phyloP scores from a whole-genome alignment of 1,140 invertebrate species.

The Drosophila trapezifrons region DNA sequence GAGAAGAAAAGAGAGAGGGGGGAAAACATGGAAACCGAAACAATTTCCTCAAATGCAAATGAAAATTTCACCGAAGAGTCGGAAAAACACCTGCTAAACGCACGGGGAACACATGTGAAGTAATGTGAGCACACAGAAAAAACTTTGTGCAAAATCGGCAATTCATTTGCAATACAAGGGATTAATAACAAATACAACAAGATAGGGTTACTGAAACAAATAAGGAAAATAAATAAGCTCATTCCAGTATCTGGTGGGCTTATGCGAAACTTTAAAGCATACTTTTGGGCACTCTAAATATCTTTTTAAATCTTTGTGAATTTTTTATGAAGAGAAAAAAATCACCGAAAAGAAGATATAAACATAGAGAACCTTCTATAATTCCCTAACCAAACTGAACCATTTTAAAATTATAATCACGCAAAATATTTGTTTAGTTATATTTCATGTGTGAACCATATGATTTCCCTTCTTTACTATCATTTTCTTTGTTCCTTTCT shows the following conservation, averaged over 20 bases:
- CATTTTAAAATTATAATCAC: too few species aligned
- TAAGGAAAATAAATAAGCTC: neutral
- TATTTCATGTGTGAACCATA: too few species aligned
- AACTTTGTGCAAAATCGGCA: constrained; percentile 4
- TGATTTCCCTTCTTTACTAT: neutral
- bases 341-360: neutral
- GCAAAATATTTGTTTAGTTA: too few species aligned
- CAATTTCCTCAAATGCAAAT: constrained; percentile 70
- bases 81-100: constrained; percentile 50
- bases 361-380: neutral
- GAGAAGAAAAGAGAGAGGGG: constrained; percentile 10
- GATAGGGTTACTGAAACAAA: neutral
- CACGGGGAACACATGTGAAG: constrained; percentile 21
- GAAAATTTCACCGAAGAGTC: constrained; percentile 37
- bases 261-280: too few species aligned
- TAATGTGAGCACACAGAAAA: constrained; percentile 2
- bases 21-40: constrained; percentile 38
- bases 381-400: too few species aligned
- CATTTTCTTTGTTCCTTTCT: neutral
- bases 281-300: too few species aligned
- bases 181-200: neutral
- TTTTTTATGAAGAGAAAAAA: too few species aligned
- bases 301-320: too few species aligned
- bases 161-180: neutral
- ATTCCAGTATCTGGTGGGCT: neutral